Evolutionary conservation across 92 coral and sea anemone genomes (phyloP), one percentile per base, ranked within the genome.

Genomic region (Micromussa lordhowensis): DNA sequence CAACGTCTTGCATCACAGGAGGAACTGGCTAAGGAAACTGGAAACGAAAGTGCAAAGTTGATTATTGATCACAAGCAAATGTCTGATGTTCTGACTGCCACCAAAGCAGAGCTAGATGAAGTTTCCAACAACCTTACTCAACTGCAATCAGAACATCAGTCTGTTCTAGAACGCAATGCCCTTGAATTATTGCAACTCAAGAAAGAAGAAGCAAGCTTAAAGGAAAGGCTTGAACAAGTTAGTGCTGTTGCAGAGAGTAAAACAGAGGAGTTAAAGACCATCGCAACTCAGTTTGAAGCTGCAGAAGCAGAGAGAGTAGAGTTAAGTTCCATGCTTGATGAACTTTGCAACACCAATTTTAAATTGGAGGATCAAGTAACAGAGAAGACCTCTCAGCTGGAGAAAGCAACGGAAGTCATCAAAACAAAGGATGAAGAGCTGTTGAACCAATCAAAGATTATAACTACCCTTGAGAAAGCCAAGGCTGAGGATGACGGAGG

Each of bases 211-310:
- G 59, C 40, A n/a, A 68, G 35, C 8, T 77, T 91, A 16, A 91
- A 51, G 22, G 73, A 70, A 49, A 83, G 81, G 64, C 55, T 91
- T 79, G 89, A 91, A 57, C 78, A 81, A 75, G 94, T 83, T 9
- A 79, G 55, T 58, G 54, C 88, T 69, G 73, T 82, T 70, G 76
- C 79, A 49, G 84, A 91, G 59, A 64, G 84, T 7, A 91, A 87
- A 69, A 55, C 70, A 84, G 89, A 86, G 69, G 83, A 86, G 83
- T 44, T 78, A 68, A 78, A 78, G 38, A 38, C 49, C 26, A 63
- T 53, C 10, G 4, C 21, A 38, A 29, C 66, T 16, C 40, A 38
- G 48, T 49, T 86, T 4, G 34, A 68, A 6, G 76, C 89, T 8
- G 36, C 77, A 28, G 89, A 86, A 34, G 77, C 70, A 0, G 88